Percentiles rank a stretch among this genome's conserved stretches.
Evolutionary conservation across 2,888 invertebrate genomes (phyloP).

Genomic region (Ephialtes manifestator): DNA sequence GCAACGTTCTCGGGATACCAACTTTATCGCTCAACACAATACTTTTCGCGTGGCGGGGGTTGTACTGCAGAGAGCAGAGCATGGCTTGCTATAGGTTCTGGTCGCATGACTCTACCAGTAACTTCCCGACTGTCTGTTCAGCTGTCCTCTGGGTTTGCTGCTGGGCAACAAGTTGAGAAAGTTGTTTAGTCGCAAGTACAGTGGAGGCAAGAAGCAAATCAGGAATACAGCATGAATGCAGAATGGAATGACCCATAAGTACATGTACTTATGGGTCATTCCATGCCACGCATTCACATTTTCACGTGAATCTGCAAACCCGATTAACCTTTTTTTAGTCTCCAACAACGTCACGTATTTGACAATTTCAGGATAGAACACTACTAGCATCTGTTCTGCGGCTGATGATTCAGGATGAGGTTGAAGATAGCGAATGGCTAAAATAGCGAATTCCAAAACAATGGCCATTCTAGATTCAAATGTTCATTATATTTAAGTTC

Average conservation of each 20-base stretch:
- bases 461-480: too few species aligned
- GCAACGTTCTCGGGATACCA: slow-evolving; percentile 28
- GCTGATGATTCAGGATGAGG: too few species aligned
- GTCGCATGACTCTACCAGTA: slow-evolving; percentile 31
- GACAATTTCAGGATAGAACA: too few species aligned
- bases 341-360: too few species aligned
- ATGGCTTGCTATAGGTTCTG: slow-evolving; percentile 39
- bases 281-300: too few species aligned
- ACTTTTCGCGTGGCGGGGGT: slow-evolving; percentile 41
- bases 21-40: slow-evolving; percentile 70
- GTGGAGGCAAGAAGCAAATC: slow-evolving; percentile 14
- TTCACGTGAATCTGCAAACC: too few species aligned
- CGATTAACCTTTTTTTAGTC: too few species aligned
- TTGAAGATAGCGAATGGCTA: too few species aligned
- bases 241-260: too few species aligned
- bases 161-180: slow-evolving; percentile 80
- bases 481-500: too few species aligned
- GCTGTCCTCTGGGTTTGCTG: slow-evolving; percentile 26
- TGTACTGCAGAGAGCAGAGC: slow-evolving; percentile 35
- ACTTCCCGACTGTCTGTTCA: slow-evolving; percentile 41
- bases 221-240: slow-evolving; percentile 2
- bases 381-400: too few species aligned
- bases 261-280: background rate
- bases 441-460: too few species aligned
- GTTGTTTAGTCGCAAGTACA: slow-evolving; percentile 74